Evolutionary conservation across 2,888 invertebrate species (phyloP).

Genomic region (Chloroclystis v-ata): DNA sequence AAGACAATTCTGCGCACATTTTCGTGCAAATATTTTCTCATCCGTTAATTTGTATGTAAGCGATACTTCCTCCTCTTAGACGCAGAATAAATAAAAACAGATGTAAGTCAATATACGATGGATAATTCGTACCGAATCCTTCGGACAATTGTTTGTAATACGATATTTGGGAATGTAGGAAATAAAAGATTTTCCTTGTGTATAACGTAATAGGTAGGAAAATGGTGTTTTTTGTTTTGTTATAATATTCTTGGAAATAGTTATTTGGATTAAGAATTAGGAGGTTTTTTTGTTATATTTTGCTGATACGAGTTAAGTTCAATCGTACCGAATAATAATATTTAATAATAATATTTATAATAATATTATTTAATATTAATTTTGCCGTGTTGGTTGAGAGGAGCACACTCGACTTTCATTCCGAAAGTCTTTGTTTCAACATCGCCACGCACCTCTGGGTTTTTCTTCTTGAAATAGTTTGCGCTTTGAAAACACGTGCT

Average conservation of each 20-base stretch:
- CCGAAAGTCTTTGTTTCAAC: too few relatives aligned
- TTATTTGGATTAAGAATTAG: too few relatives aligned
- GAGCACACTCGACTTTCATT: too few relatives aligned
- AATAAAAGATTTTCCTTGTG: neutral
- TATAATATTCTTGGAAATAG: neutral
- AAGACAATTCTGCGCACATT: constrained; percentile 20
- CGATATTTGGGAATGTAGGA: constrained; percentile 32
- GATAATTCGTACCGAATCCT: constrained; percentile 45
- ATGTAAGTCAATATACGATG: constrained; percentile 53
- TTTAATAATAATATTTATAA: too few relatives aligned
- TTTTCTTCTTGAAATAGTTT: too few relatives aligned
- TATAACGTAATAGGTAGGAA: neutral
- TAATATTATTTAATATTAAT: too few relatives aligned
- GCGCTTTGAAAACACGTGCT: too few relatives aligned
- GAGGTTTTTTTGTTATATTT: too few relatives aligned
- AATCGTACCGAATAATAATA: too few relatives aligned
- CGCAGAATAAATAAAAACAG: constrained; percentile 29
- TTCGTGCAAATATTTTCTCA: constrained; percentile 44
- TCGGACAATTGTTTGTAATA: constrained; percentile 60
- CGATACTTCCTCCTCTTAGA: constrained; percentile 41
- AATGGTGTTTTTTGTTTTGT: neutral
- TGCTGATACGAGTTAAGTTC: too few relatives aligned
- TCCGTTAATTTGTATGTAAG: constrained; percentile 54
- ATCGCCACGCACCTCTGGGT: too few relatives aligned
- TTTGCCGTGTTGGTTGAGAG: too few relatives aligned